Base-by-base conservation (phyloP, 2,797 vertebrate genomes). In the Cyclura pinguis region DNA sequence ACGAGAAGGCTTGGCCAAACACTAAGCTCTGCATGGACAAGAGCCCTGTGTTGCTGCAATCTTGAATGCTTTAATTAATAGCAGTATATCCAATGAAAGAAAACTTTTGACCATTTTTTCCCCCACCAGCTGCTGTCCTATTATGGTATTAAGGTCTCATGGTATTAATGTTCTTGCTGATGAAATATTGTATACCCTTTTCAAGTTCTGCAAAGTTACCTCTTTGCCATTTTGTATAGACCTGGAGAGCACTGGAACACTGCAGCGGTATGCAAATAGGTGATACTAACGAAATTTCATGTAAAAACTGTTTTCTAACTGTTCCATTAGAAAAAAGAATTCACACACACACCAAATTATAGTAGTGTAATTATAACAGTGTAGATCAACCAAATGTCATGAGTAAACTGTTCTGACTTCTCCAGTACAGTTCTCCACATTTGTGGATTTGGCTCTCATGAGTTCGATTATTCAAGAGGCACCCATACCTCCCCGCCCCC, bases 11-110 rank as follows among this genome's bases (percentile, higher is more conserved):
- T 85, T 55, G 27, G 88, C 16, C 10, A 29, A 32, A 50, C 24
- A 76, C 32, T 64, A 29, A 8, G 80, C 72, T 86, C 84, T 62
- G 73, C 20, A 59, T 74, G 35, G 85, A 86, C 57, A 82, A 80
- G 29, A 81, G 18, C 38, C 59, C 64, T 81, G 10, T 89, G n/a
- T 69, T 69, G 42, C 24, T 80, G n/a, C 47, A 69, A 73, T 38
- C 38, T 42, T 80, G 32, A 78, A 57, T 7, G 6, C 73, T 55
- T 72, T 67, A 78, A n/a, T 80, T 55, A 42, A 32, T 88, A 69
- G 13, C 13, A 47, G 1, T 57, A 42, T 72, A 80, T 3, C 38
- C 32, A 86, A 18, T 69, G 20, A 89, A 86, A 64, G 29, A 69
- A 22, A 89, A 55, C 12, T 32, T 69, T 80, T 80, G 27, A 77